A percentile compares a stretch with the other conserved stretches of the same genome.
phyloP scores from a whole-genome alignment of 2,113 vertebrate genomes.

The Mohoua ochrocephala region DNA sequence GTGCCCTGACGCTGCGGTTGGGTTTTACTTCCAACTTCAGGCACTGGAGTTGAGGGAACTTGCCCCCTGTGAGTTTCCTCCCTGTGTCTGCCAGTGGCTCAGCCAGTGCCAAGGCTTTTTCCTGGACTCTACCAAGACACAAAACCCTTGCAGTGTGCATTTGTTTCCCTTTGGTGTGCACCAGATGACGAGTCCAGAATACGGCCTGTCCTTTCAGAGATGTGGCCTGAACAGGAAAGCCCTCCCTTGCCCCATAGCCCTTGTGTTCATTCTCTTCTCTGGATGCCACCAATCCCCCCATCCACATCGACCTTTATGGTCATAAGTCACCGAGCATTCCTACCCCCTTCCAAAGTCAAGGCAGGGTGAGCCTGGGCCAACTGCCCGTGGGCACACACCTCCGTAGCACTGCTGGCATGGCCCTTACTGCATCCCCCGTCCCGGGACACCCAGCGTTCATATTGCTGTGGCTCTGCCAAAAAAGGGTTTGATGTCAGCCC shows the following conservation, averaged over 20 bases:
- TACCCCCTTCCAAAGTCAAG: background rate
- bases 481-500: background rate
- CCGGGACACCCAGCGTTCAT: fast-evolving
- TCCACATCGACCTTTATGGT: background rate
- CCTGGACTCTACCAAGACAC: background rate
- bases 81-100: background rate
- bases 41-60: background rate
- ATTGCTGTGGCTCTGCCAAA: background rate
- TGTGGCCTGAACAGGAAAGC: background rate
- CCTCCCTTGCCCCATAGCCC: background rate
- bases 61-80: background rate
- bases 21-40: background rate
- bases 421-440: background rate
- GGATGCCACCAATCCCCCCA: background rate
- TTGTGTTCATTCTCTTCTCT: background rate
- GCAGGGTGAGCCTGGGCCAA: background rate
- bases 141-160: background rate
- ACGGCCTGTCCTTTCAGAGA: background rate
- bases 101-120: background rate
- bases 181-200: background rate
- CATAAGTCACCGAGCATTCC: background rate
- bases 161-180: background rate
- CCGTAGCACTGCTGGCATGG: background rate
- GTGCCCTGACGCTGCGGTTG: fast-evolving
- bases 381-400: background rate